These are phyloP conservation scores for Phalera bucephala DNA, from an alignment of 2,888 invertebrate genomes.

Conservation along the genomic window DNA sequence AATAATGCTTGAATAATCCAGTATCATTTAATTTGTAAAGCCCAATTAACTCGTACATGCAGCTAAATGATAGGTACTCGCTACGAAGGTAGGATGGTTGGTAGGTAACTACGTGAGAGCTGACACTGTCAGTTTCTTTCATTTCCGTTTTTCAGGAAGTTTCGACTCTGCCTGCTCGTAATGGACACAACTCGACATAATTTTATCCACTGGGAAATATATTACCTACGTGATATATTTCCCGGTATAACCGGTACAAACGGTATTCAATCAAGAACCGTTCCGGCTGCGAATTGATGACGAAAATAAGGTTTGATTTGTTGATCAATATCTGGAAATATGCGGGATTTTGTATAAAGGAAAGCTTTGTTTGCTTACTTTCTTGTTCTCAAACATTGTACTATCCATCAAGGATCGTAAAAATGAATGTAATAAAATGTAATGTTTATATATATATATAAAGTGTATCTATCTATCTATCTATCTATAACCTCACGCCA, in stretches of 20 bases:
- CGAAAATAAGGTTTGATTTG: slow-evolving; percentile 13
- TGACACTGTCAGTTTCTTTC: slow-evolving; percentile 55
- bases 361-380: too few relatives aligned
- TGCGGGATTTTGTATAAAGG: too few relatives aligned
- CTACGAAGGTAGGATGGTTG: too few relatives aligned
- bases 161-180: slow-evolving; percentile 59
- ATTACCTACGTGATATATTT: slow-evolving; percentile 13
- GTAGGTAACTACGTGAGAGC: slow-evolving; percentile 42
- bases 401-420: too few relatives aligned
- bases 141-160: slow-evolving; percentile 58
- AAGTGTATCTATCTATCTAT: too few relatives aligned
- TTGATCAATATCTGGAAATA: slow-evolving; percentile 8
- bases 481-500: too few relatives aligned
- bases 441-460: too few relatives aligned
- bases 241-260: slow-evolving; percentile 3
- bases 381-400: too few relatives aligned
- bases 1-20: too few relatives aligned
- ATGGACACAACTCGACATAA: slow-evolving; percentile 48
- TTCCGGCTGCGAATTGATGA: slow-evolving; percentile 10
- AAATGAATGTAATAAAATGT: too few relatives aligned
- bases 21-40: too few relatives aligned
- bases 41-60: neutral
- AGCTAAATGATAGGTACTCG: slow-evolving; percentile 3
- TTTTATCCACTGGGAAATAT: slow-evolving; percentile 35
- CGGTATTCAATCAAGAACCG: slow-evolving; percentile 21